Base-by-base conservation (phyloP, 2,113 vertebrate genomes). In the Echinops telfairi region DNA sequence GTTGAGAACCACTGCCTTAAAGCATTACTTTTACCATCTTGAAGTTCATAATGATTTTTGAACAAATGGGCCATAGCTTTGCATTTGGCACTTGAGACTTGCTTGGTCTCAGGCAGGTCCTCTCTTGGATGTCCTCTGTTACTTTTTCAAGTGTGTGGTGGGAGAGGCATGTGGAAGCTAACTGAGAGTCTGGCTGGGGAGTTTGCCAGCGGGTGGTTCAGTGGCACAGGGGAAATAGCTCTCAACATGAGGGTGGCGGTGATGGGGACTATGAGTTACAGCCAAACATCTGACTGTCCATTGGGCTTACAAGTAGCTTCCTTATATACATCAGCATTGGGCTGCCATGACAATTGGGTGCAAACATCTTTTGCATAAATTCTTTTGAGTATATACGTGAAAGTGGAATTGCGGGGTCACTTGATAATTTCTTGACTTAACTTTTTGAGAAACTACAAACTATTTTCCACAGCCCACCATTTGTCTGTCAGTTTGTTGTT, bases 31-130 rank as follows among this genome's bases (percentile, higher is more conserved):
- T 62, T 62, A 62, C 22, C 22, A 62, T 62, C 12, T 62, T 62
- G 60, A 62, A 22, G 22, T 62, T 62, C 60, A 92, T 92, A 53
- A n/a, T 92, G 53, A n/a, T 29, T 91, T 94, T 96, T 89, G 27
- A 91, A 86, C 4, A 62, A 62, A 53, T 8, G 60, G 60, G 16
- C 22, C 60, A 22, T 23, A 62, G 82, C 40, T 83, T 89, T 78
- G 85, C 27, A 91, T 88, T 91, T 60, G 62, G 17, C 4, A n/a
- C 22, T 80, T 88, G 68, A 38, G 7, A 40, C 40, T 7, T 40
- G 40, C 40, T 40, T 40, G 40, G 40, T n/a, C 40, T 3, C 40
- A 40, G 7, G 47, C 47, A 53, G 47, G 47, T 53, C 47, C 47
- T 53, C 47, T 53, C 47, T 53, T 4, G 47, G 9, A 6, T 53